phyloP scores from a whole-genome alignment of 53 echinoderm and acorn worm species.

The Paelopatides confundens region DNA sequence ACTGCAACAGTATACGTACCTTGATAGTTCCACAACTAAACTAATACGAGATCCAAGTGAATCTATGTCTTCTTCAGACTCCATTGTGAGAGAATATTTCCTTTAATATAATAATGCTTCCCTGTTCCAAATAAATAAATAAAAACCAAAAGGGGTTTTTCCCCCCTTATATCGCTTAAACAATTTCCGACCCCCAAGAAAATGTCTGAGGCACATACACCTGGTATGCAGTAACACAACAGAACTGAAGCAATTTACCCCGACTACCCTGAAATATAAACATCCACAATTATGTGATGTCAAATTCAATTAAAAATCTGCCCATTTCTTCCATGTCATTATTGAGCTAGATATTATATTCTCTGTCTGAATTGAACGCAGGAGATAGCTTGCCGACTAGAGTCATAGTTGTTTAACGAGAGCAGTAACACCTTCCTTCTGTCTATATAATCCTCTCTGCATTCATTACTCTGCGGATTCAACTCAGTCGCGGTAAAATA shows the following conservation, averaged over 20 bases:
- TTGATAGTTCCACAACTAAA: conserved; percentile 10
- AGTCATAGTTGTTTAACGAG: background rate
- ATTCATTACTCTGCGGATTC: background rate
- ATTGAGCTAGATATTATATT: conserved; percentile 21
- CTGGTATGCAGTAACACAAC: background rate
- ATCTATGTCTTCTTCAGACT: background rate
- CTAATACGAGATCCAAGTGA: conserved; percentile 9
- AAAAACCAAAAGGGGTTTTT: background rate
- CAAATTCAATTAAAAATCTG: conserved; percentile 16
- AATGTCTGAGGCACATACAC: background rate
- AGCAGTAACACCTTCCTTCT: background rate
- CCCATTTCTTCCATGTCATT: conserved; percentile 19
- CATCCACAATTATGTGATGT: conserved; percentile 17
- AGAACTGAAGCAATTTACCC: background rate
- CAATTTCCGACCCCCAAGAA: background rate
- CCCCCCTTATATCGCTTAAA: no score
- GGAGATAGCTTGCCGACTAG: background rate
- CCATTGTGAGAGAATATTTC: background rate
- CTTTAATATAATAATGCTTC: background rate
- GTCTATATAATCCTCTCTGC: background rate
- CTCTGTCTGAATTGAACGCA: background rate
- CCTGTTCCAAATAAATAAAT: background rate
- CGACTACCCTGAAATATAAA: background rate
- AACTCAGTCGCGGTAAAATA: background rate
- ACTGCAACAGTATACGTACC: background rate